Evolutionary conservation across 2,888 invertebrate species (phyloP).

Genomic region (Azorinus chamasolen): DNA sequence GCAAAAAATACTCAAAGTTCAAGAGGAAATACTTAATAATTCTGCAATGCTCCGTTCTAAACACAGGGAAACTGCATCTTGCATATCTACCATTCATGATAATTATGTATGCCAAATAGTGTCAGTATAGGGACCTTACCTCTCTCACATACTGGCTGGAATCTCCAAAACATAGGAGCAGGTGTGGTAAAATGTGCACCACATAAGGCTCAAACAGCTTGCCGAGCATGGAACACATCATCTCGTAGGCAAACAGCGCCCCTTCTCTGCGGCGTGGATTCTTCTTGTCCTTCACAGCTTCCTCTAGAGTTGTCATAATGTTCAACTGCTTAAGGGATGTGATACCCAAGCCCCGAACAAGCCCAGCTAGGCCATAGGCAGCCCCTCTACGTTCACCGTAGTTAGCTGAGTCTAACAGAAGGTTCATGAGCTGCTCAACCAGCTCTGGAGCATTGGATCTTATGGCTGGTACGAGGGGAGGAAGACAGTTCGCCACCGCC

Average conservation of each 20-base stretch:
- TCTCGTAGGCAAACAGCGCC: slow-evolving; percentile 98
- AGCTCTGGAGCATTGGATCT: slow-evolving; percentile 96
- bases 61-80: too few species aligned
- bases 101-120: too few species aligned
- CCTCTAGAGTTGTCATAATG: slow-evolving; percentile 97
- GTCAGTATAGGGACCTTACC: too few species aligned
- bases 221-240: slow-evolving; percentile 97
- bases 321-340: slow-evolving; percentile 97
- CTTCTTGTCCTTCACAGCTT: slow-evolving; percentile 98
- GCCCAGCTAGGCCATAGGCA: slow-evolving; percentile 98
- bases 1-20: too few species aligned
- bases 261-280: slow-evolving; percentile 97
- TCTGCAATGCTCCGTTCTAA: too few species aligned
- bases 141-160: slow-evolving; percentile 96
- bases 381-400: slow-evolving; percentile 90
- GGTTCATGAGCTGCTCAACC: slow-evolving; percentile 91
- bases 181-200: slow-evolving; percentile 97
- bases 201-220: slow-evolving; percentile 99
- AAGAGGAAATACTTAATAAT: too few species aligned
- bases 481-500: slow-evolving; percentile 98
- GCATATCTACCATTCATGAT: too few species aligned
- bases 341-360: slow-evolving; percentile 98
- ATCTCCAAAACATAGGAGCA: slow-evolving; percentile 98
- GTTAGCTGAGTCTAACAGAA: slow-evolving; percentile 84
- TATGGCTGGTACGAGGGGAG: slow-evolving; percentile 96